Percentiles rank a stretch among this genome's conserved stretches.
Conservation (phyloP, 2,888 invertebrate species). For the Torymus tubicola region DNA sequence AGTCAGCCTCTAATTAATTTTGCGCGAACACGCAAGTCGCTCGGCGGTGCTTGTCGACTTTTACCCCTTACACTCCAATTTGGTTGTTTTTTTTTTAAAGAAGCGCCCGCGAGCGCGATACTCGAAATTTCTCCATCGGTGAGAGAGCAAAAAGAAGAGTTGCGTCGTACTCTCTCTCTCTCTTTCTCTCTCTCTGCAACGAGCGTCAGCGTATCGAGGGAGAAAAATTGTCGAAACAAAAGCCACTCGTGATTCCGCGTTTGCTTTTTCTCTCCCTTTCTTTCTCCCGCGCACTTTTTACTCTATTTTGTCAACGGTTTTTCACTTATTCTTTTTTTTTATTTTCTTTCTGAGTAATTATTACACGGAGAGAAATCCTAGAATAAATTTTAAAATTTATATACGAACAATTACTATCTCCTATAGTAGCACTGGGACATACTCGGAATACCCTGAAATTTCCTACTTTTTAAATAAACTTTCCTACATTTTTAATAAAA, state of each 20-base stretch:
- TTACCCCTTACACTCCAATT: background rate
- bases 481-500: no score
- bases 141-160: background rate
- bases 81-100: background rate
- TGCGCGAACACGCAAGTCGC: slow-evolving; percentile 23
- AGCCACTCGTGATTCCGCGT: slow-evolving; percentile 20
- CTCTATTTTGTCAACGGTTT: background rate
- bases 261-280: slow-evolving; percentile 5
- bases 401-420: no score
- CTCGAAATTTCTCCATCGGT: slow-evolving; percentile 21
- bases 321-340: slow-evolving; percentile 7
- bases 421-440: no score
- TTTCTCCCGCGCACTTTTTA: background rate
- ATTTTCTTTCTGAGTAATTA: background rate
- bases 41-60: background rate
- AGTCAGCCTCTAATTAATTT: slow-evolving; percentile 40
- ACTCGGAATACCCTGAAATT: no score
- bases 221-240: slow-evolving; percentile 37
- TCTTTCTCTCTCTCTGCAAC: no score
- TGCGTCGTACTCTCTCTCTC: no score
- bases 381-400: no score
- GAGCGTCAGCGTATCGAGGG: background rate
- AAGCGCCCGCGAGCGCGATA: background rate
- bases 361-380: no score
- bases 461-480: no score